Evolutionary conservation across 2,113 vertebrate species (phyloP), one percentile per base, ranked within the genome.

Genomic region (cattle (Bos taurus)): DNA sequence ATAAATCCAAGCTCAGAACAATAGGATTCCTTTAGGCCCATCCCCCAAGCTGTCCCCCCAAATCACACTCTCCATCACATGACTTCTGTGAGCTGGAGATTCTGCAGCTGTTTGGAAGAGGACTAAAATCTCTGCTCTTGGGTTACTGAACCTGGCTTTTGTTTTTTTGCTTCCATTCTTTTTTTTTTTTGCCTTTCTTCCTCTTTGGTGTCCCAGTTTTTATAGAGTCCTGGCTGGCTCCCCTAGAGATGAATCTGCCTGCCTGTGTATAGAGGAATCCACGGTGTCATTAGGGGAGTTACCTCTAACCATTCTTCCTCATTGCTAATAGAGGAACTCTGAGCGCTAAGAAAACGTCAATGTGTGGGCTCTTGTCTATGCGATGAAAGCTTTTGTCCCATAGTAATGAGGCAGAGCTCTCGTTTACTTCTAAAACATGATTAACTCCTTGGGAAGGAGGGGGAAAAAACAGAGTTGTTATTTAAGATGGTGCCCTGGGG

Each of bases 251-350:
- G 92, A 95, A 62, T 95, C 93, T 91, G 43, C 95, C 95, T 95
- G 97, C 96, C 96, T 91, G 64, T 96, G 60, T 4, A 0, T 94
- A 52, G 91, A 95, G 17, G 93, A 97, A 96, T 98, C 96, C 81
- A 85, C 88, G 43, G 91, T 93, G 67, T 92, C 97, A n/a, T 97
- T 97, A 96, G 97, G 92, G 82, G 52, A 82, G 48, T 95, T 87
- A 80, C 88, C 92, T 87, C 94, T 90, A 21, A 62, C 25, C 25
- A 74, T 91, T 97, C 97, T 98, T 98, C 90, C 74, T 98, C 97
- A 92, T 98, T 98, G 97, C 97, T 97, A 23, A 98, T 98, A 95
- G 96, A 97, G 98, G 97, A 98, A 60, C 93, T 97, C 54, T 80
- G 77, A 71, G 84, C 82, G 40, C 62, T 97, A 97, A 84, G 91